Evolutionary conservation across 2,113 vertebrate genomes (phyloP).

Genomic region (Cyanoramphus novaezelandiae): DNA sequence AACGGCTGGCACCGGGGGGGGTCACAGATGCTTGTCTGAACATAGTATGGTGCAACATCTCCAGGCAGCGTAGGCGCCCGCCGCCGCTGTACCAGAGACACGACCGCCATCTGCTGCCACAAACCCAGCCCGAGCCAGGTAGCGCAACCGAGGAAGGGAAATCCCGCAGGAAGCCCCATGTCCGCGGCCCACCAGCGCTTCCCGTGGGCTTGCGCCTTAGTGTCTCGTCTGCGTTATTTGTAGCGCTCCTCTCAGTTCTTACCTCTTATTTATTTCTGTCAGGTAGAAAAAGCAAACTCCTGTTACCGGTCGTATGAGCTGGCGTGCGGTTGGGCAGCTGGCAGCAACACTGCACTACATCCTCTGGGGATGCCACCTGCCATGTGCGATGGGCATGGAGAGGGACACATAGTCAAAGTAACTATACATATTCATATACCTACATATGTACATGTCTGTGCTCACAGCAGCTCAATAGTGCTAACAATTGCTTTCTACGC

Average conservation of each 20-base stretch:
- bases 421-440: rapidly evolving
- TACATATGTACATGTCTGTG: rapidly evolving
- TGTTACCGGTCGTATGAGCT: rapidly evolving
- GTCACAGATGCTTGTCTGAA: neutral
- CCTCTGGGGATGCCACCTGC: neutral
- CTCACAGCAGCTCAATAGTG: neutral
- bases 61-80: rapidly evolving
- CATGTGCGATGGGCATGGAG: rapidly evolving
- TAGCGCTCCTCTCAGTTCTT: neutral
- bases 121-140: rapidly evolving
- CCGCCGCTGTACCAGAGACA: neutral
- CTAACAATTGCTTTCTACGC: rapidly evolving
- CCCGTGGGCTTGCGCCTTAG: rapidly evolving
- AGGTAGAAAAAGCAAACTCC: too few relatives aligned
- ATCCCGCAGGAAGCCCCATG: rapidly evolving
- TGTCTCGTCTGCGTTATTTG: rapidly evolving
- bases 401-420: neutral
- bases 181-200: neutral
- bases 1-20: neutral
- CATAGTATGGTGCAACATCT: neutral
- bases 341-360: neutral
- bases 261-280: rapidly evolving
- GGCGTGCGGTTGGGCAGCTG: neutral
- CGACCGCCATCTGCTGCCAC: slow-evolving; percentile 12
- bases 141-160: rapidly evolving